phyloP scores from a whole-genome alignment of 2,797 vertebrate genomes.

The Harpagifer antarcticus region DNA sequence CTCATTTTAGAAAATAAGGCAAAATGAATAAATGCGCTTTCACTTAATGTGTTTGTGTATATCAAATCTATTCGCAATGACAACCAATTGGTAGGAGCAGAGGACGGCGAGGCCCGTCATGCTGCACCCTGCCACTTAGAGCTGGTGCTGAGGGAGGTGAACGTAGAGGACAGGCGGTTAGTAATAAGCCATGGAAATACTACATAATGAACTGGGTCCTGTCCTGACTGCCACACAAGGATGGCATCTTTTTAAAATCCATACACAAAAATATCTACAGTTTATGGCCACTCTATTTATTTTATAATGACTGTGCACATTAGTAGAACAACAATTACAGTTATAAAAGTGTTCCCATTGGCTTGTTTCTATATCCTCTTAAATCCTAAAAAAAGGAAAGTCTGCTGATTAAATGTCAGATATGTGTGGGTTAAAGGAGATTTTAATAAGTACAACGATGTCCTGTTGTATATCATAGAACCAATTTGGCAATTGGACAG shows the following conservation, averaged over 20 bases:
- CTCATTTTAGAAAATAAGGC: constrained; percentile 59
- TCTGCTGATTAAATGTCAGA: constrained; percentile 1
- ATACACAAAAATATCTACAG: constrained; percentile 15
- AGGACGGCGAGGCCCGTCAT: constrained; percentile 33
- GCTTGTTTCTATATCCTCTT: neutral
- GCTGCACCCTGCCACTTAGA: constrained; percentile 39
- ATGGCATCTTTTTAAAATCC: neutral
- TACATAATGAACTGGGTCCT: constrained; percentile 25
- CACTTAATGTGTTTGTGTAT: constrained; percentile 68
- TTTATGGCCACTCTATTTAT: neutral
- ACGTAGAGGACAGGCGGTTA: constrained; percentile 33
- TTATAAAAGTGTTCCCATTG: constrained; percentile 3
- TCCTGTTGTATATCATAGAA: constrained; percentile 1
- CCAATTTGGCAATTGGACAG: constrained; percentile 10
- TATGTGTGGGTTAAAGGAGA: neutral
- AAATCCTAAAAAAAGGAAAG: neutral
- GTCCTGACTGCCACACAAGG: constrained; percentile 6
- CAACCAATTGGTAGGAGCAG: constrained; percentile 57
- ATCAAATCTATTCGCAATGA: constrained; percentile 65
- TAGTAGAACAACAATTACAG: neutral
- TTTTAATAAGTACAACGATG: constrained; percentile 8
- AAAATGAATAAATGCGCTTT: constrained; percentile 63
- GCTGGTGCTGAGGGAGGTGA: constrained; percentile 29
- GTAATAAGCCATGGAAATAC: constrained; percentile 33
- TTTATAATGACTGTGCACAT: neutral